phyloP scores from a whole-genome alignment of 2,113 vertebrate species.

The Hydrolagus affinis region DNA sequence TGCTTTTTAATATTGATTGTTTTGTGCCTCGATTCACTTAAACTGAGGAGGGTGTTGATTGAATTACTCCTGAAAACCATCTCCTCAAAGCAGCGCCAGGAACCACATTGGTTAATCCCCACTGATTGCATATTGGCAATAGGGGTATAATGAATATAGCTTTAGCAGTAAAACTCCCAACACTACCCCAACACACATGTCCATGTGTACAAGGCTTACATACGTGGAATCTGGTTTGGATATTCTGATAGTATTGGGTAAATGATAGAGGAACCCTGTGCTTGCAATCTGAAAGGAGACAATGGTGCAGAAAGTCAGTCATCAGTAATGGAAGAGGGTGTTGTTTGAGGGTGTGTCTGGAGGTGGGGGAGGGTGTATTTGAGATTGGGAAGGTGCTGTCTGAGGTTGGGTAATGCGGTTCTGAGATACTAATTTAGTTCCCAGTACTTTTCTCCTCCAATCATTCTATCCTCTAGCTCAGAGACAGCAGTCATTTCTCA shows the following conservation, averaged over 20 bases:
- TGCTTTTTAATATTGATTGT: too few relatives aligned
- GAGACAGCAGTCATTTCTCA: constrained; percentile 35
- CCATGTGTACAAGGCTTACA: too few relatives aligned
- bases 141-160: too few relatives aligned
- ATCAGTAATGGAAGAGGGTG: background rate
- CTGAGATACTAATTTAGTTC: constrained; percentile 31
- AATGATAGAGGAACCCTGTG: background rate
- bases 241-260: background rate
- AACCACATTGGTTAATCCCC: too few relatives aligned
- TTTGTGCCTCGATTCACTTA: too few relatives aligned
- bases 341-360: constrained; percentile 15
- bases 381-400: constrained; percentile 28
- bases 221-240: too few relatives aligned
- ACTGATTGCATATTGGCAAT: too few relatives aligned
- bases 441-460: constrained; percentile 27
- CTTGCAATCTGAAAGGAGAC: constrained; percentile 4
- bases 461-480: constrained; percentile 22
- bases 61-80: too few relatives aligned
- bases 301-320: background rate
- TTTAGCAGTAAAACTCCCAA: too few relatives aligned
- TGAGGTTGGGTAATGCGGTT: constrained; percentile 2
- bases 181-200: too few relatives aligned
- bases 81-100: too few relatives aligned
- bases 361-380: background rate
- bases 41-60: too few relatives aligned